Conservation (phyloP, 1,140 invertebrate genomes). For the Neotoxoptera formosana region DNA sequence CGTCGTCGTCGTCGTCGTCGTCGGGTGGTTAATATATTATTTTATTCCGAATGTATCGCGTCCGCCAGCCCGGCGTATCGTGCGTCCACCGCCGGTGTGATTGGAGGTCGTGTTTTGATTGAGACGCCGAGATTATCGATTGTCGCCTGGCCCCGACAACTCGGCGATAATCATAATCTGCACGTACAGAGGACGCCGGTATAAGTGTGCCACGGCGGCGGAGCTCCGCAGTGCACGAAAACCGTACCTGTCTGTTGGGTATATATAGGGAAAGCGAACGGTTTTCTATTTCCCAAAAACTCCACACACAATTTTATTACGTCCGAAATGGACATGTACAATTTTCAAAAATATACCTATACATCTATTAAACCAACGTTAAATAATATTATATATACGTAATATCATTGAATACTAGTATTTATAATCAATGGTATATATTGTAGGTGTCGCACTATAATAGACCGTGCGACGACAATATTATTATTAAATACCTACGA, state of each 20-base stretch:
- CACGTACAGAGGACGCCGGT: no score
- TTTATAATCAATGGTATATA: no score
- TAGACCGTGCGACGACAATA: no score
- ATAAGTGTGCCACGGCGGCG: background rate
- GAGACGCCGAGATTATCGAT: conserved; percentile 11
- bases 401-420: no score
- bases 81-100: background rate
- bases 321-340: background rate
- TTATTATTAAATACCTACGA: background rate
- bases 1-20: background rate
- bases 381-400: no score
- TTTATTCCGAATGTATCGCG: conserved; percentile 4
- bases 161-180: background rate
- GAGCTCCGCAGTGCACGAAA: no score
- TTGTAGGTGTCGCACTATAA: no score
- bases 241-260: background rate
- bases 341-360: no score
- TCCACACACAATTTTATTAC: background rate
- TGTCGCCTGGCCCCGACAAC: background rate
- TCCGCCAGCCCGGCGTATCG: background rate
- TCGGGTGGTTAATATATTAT: background rate
- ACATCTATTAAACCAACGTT: no score
- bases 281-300: background rate
- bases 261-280: background rate
- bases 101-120: conserved; percentile 7